Percentiles rank a stretch among this genome's conserved stretches.
These are phyloP conservation scores for Gryllus longicercus DNA, from an alignment of 2,888 invertebrate genomes.

Conservation along the genomic window DNA sequence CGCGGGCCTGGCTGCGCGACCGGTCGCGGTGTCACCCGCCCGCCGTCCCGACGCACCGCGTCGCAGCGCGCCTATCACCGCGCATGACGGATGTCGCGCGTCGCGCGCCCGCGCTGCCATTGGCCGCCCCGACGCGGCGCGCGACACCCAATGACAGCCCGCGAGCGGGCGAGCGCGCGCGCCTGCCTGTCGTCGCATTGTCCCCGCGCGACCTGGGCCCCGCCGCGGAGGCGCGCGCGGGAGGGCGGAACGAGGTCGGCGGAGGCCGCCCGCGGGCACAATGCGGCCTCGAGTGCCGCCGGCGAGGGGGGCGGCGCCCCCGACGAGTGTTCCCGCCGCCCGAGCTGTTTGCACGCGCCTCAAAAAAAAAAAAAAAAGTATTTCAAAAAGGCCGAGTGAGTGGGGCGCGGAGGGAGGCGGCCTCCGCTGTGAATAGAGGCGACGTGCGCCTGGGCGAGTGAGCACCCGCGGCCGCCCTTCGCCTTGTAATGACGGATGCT, in stretches of 20 bases:
- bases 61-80: neutral
- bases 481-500: too few relatives aligned
- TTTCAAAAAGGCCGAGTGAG: neutral
- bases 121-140: neutral
- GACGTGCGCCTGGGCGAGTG: too few relatives aligned
- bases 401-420: neutral
- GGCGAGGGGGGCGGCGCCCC: neutral
- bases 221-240: neutral
- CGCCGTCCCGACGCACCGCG: neutral
- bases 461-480: too few relatives aligned
- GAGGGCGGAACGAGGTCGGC: neutral
- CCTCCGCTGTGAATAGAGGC: neutral
- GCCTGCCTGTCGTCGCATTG: neutral
- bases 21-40: slow-evolving; percentile 20
- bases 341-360: neutral
- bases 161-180: neutral
- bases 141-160: neutral
- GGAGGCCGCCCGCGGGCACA: neutral
- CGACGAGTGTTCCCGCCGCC: neutral
- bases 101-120: neutral
- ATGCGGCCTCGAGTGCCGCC: neutral
- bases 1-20: neutral
- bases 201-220: neutral
- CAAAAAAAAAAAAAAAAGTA: slow-evolving; percentile 12
- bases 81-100: slow-evolving; percentile 4